Conservation (phyloP, 2,888 invertebrate species). For the Isoperla grammatica region DNA sequence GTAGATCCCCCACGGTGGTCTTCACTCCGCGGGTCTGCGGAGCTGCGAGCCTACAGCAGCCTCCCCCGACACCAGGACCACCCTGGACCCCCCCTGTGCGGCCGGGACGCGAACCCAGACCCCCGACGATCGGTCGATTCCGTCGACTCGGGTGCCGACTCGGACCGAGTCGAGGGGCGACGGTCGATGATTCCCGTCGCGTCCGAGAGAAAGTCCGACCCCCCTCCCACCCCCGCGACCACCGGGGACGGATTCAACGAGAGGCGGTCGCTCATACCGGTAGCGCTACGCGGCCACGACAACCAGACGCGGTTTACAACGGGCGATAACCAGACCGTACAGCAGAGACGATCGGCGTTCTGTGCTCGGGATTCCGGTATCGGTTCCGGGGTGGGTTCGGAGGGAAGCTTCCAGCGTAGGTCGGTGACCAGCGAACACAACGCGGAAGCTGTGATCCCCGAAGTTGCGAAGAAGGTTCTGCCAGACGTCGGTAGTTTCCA, state of each 20-base stretch:
- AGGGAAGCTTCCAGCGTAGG: background rate
- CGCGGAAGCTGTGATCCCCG: too few relatives aligned
- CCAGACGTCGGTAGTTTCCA: too few relatives aligned
- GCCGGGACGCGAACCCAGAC: conserved; percentile 11
- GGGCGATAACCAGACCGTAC: background rate
- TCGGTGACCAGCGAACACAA: too few relatives aligned
- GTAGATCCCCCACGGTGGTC: conserved; percentile 52
- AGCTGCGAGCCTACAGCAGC: conserved; percentile 55
- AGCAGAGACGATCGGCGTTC: background rate
- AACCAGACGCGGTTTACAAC: background rate
- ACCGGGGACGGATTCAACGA: background rate
- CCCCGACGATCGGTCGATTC: too few relatives aligned
- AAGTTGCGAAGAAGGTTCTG: too few relatives aligned
- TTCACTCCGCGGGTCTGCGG: conserved; percentile 48
- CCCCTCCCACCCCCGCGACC: too few relatives aligned
- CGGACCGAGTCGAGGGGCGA: too few relatives aligned
- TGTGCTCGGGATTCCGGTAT: background rate
- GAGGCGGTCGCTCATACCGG: background rate
- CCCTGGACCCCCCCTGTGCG: conserved; percentile 33
- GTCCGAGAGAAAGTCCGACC: too few relatives aligned
- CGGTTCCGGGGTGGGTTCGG: conserved; percentile 9
- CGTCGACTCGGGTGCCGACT: too few relatives aligned
- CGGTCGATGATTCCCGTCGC: too few relatives aligned
- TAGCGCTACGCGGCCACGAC: background rate
- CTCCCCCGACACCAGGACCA: conserved; percentile 53